Base-by-base conservation (phyloP, 2,113 vertebrate species). In the Paedocypris sp. region DNA sequence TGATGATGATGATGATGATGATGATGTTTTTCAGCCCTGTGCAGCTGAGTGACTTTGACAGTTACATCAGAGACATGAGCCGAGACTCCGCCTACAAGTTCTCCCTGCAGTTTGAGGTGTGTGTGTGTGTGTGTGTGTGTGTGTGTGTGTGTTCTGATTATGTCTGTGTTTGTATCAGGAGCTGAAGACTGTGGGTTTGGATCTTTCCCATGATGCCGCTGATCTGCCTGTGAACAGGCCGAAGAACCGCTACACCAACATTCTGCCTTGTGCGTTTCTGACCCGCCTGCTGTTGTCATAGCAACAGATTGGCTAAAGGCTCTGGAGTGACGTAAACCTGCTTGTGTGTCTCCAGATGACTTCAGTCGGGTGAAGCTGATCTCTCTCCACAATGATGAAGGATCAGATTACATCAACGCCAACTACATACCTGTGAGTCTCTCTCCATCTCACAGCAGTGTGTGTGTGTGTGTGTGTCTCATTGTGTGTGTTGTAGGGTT, bases 201-300 rank as follows among this genome's bases (percentile, higher is more conserved):
- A 98, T 71, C 88, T 94, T 2, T 81, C 89, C n/a, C 95, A 98
- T 50, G 93, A 93, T 65, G 90, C 92, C 2, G 95, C 95, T 8
- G 94, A 98, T 65, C 88, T 96, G 25, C 90, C 91, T 0, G 77
- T 92, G 75, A 98, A 98, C 74, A 80, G 91, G 64, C 87, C 91
- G 18, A 98, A 98, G 83, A 98, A 98, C 67, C 87, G 95, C 64
- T 98, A 98, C 79, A 98, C 95, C 42, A 98, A 98, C 62, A 98
- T 98, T 76, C 83, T 98, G 4, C 94, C 95, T 0, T 98, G 95
- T 98, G 75, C 92, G 93, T 85, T 18, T 9, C 61, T 1, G 2
- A 18, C 43, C 9, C 3, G 28, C 11, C 31, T 16, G 13, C 46
- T 16, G 29, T 16, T 46, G 29, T 15, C 28, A 18, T n/a, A 41